Conservation (phyloP, 1,140 invertebrate species). For the Dendroctonus valens region DNA sequence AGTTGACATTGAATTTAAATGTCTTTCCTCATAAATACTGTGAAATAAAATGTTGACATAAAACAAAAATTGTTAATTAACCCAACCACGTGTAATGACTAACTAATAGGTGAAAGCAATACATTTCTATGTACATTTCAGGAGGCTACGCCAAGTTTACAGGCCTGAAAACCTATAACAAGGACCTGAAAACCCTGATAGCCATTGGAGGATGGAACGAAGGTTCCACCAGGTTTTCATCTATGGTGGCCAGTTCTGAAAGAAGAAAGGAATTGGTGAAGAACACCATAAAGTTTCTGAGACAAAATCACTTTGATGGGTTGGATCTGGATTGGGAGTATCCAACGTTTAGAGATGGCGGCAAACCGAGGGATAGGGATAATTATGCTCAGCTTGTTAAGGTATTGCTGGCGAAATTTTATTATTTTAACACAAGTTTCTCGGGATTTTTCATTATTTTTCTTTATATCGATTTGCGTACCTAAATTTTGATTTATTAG, state of each 20-base stretch:
- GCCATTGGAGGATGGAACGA: slow-evolving; percentile 98
- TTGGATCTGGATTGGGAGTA: slow-evolving; percentile 97
- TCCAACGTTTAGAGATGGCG: slow-evolving; percentile 83
- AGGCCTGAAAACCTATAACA: slow-evolving; percentile 90
- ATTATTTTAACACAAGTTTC: too few species aligned
- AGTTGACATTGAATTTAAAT: too few species aligned
- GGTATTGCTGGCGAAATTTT: slow-evolving; percentile 52
- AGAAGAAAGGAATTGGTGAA: slow-evolving; percentile 78
- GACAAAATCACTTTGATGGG: slow-evolving; percentile 93
- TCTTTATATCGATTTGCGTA: too few species aligned
- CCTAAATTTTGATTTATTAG: too few species aligned
- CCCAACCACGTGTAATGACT: too few species aligned
- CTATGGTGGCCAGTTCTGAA: slow-evolving; percentile 76
- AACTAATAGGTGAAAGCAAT: too few species aligned
- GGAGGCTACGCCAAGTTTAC: slow-evolving; percentile 95
- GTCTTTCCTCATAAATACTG: too few species aligned
- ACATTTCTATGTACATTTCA: slow-evolving; percentile 47
- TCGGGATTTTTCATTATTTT: too few species aligned
- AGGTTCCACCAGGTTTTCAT: slow-evolving; percentile 84
- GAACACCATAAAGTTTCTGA: slow-evolving; percentile 83
- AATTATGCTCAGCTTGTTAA: slow-evolving; percentile 87
- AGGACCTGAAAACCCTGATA: slow-evolving; percentile 85
- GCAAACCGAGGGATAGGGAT: slow-evolving; percentile 83
- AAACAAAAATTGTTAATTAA: too few species aligned
- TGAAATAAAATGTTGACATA: too few species aligned